A percentile compares a stretch with the other conserved stretches of the same genome.
These are phyloP conservation scores for Troides oblongomaculatus DNA, from an alignment of 2,888 invertebrate genomes.

Conservation along the genomic window DNA sequence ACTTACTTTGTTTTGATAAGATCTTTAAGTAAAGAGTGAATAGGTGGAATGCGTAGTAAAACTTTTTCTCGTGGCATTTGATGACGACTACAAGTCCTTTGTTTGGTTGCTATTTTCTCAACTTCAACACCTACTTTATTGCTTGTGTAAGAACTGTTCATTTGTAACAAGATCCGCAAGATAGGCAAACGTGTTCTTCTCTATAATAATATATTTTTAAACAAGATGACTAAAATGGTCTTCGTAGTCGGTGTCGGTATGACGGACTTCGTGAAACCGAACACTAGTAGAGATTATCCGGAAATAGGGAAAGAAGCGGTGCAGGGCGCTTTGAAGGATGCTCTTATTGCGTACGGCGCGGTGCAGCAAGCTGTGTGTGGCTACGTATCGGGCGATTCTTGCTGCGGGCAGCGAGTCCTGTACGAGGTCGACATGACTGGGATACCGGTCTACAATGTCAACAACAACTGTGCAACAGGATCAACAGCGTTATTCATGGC, in stretches of 20 bases:
- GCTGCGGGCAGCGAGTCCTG: constrained; percentile 95
- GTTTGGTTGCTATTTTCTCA: no score
- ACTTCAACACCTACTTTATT: no score
- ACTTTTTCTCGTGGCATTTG: no score
- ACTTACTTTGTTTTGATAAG: no score
- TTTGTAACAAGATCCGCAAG: no score
- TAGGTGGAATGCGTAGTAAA: no score
- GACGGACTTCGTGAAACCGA: constrained; percentile 99
- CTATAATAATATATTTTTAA: no score
- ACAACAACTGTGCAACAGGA: constrained; percentile 99
- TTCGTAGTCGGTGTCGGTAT: constrained; percentile 97
- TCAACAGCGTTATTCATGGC: constrained; percentile 94
- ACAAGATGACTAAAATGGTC: constrained; percentile 81
- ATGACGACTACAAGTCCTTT: no score
- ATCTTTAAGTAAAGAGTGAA: no score
- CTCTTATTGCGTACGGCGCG: constrained; percentile 85
- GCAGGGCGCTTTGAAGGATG: constrained; percentile 91
- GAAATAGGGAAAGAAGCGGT: constrained; percentile 98
- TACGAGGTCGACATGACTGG: constrained; percentile 97
- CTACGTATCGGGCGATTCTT: constrained; percentile 97
- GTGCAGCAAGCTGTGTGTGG: constrained; percentile 95
- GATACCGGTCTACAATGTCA: constrained; percentile 98
- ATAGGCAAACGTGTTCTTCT: no score
- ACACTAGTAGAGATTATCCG: constrained; percentile 94
- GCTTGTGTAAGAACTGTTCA: no score